Percentiles rank a stretch among this genome's conserved stretches.
Evolutionary conservation across 2,888 invertebrate species (phyloP).

Genomic region (Kryphioiulus occultus): DNA sequence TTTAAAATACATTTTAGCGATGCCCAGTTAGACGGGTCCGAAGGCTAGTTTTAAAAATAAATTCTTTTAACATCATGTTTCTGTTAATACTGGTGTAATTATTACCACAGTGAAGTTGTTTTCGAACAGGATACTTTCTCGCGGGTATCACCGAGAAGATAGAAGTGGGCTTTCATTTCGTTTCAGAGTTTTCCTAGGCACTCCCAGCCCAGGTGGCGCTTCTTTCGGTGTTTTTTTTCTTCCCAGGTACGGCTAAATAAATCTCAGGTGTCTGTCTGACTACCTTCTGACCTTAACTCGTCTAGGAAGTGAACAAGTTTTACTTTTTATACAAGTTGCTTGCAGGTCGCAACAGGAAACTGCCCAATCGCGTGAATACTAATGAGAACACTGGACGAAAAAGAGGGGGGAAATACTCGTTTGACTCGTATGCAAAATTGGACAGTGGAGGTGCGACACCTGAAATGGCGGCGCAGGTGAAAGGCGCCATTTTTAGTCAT

Average conservation of each 20-base stretch:
- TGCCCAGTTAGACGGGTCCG: no score
- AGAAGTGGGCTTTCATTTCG: not conserved
- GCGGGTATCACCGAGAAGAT: not conserved
- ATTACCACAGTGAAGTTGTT: not conserved
- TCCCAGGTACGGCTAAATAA: not conserved
- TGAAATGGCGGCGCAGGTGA: not conserved
- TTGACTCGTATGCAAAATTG: not conserved
- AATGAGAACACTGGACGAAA: not conserved
- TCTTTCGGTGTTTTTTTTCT: not conserved
- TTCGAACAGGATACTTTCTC: not conserved
- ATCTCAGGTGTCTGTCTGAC: not conserved
- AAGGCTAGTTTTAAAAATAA: no score
- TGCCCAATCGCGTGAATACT: not conserved
- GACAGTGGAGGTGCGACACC: not conserved
- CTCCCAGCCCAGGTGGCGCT: not conserved
- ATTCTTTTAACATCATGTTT: not conserved
- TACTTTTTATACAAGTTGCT: not conserved
- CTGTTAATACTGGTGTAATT: not conserved
- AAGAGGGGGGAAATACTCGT: not conserved
- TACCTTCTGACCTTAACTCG: not conserved
- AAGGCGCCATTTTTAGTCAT: not conserved
- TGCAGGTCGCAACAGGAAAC: not conserved
- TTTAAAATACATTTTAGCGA: no score
- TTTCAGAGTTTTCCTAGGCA: not conserved
- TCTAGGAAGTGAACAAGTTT: constrained; percentile 5